Conservation (phyloP, 2,113 vertebrate genomes). For the Catharus minimus region DNA sequence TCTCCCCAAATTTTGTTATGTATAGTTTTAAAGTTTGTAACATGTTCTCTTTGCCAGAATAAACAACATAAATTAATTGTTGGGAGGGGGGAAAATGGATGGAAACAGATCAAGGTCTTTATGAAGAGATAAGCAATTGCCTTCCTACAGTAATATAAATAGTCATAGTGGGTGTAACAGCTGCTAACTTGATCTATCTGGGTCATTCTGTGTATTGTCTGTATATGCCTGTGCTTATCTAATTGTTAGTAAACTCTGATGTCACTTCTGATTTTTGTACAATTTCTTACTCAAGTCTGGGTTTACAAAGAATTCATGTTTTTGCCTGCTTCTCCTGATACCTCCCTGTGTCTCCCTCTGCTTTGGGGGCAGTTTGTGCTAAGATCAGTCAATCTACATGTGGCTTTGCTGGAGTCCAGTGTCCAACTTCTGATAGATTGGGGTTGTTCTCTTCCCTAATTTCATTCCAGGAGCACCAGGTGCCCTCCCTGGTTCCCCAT, state of each 20-base stretch:
- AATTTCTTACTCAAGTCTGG: background rate
- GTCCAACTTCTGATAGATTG: background rate
- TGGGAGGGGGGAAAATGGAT: fast-evolving
- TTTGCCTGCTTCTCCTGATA: background rate
- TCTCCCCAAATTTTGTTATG: background rate
- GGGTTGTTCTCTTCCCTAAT: fast-evolving
- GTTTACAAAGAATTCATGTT: fast-evolving
- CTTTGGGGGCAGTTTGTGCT: background rate
- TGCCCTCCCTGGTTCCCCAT: background rate
- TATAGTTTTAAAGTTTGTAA: background rate
- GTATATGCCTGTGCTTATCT: background rate
- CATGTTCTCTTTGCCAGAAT: background rate
- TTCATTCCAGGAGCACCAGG: background rate
- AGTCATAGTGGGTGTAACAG: background rate
- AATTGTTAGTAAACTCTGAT: background rate
- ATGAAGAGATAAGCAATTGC: background rate
- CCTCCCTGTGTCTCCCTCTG: background rate
- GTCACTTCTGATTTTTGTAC: background rate
- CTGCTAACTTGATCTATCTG: background rate
- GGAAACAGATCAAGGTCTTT: background rate
- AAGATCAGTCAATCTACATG: background rate
- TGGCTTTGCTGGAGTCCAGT: background rate
- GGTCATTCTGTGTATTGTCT: background rate
- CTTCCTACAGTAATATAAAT: background rate
- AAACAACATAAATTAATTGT: background rate